phyloP scores from a whole-genome alignment of 2,113 vertebrate species.

The Corvus moneduloides region DNA sequence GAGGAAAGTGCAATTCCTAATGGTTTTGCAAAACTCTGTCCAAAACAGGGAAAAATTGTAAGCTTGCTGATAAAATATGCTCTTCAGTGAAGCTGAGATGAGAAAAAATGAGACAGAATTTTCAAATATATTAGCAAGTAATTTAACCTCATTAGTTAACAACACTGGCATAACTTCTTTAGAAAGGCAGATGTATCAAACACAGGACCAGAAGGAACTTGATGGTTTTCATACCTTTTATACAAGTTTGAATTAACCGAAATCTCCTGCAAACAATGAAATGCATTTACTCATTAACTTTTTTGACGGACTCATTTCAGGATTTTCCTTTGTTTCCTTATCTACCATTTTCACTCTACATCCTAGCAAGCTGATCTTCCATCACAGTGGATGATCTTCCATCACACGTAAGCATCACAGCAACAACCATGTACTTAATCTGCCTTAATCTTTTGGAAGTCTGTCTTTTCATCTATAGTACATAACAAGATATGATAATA shows the following conservation, averaged over 20 bases:
- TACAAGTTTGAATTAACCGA: background rate
- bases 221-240: background rate
- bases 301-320: background rate
- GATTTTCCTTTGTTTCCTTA: background rate
- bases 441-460: background rate
- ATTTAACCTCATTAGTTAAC: background rate
- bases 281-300: background rate
- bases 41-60: background rate
- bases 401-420: background rate
- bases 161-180: background rate
- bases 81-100: background rate
- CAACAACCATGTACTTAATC: background rate
- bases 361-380: background rate
- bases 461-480: background rate
- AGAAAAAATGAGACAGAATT: background rate
- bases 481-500: background rate
- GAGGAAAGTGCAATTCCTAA: background rate
- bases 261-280: background rate
- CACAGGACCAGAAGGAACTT: background rate
- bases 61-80: background rate
- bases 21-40: background rate
- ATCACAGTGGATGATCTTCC: background rate
- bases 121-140: background rate
- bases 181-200: background rate
- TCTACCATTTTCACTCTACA: background rate